Evolutionary conservation across 1,140 invertebrate species (phyloP).

Genomic region (Chelonus insularis): DNA sequence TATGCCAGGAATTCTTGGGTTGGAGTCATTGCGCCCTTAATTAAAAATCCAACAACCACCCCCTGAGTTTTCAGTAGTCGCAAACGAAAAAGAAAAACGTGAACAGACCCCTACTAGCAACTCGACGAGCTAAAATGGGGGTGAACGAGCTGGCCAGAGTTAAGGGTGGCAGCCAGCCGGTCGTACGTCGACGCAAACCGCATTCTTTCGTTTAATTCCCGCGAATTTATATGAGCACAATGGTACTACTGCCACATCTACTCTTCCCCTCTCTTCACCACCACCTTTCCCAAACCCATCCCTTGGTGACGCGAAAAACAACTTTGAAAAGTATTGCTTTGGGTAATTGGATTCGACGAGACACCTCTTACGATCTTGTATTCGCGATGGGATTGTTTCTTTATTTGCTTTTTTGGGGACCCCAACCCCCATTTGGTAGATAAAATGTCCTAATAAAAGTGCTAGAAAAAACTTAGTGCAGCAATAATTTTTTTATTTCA

Average conservation of each 20-base stretch:
- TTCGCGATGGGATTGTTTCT: slow-evolving; percentile 12
- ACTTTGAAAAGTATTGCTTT: slow-evolving; percentile 29
- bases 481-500: too few species aligned
- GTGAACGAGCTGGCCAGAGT: slow-evolving; percentile 29
- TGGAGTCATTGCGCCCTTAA: slow-evolving; percentile 59
- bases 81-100: slow-evolving; percentile 12
- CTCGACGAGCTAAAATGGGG: neutral
- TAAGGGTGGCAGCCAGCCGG: slow-evolving; percentile 45
- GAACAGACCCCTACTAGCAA: slow-evolving; percentile 1
- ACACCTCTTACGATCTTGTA: slow-evolving; percentile 4
- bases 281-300: neutral
- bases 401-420: slow-evolving; percentile 20
- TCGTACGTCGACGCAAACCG: slow-evolving; percentile 58
- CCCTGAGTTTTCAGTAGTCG: slow-evolving; percentile 14
- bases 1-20: slow-evolving; percentile 56
- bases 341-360: slow-evolving; percentile 30
- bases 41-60: slow-evolving; percentile 61
- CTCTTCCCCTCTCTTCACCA: neutral
- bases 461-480: neutral
- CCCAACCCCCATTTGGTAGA: neutral
- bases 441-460: neutral
- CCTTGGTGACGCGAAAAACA: slow-evolving; percentile 20
- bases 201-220: slow-evolving; percentile 63
- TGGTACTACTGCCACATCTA: neutral
- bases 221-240: slow-evolving; percentile 54